phyloP scores from a whole-genome alignment of 92 coral and sea anemone genomes.

The Siderastrea siderea region DNA sequence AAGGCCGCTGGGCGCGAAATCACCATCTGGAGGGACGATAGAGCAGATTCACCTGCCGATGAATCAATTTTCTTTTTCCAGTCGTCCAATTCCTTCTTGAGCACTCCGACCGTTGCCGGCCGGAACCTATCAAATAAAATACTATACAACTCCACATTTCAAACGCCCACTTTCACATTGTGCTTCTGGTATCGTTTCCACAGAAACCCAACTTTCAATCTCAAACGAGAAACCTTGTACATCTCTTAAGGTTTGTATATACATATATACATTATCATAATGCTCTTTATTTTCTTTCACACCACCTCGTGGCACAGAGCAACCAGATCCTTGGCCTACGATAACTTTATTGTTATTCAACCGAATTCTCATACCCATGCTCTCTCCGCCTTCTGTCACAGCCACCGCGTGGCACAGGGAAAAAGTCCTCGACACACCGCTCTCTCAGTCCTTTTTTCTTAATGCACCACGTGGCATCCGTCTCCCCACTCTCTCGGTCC shows the following conservation, averaged over 20 bases:
- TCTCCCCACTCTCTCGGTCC: background rate
- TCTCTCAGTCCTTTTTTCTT: too few relatives aligned
- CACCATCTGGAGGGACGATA: slow-evolving; percentile 8
- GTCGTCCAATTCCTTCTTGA: slow-evolving; percentile 4
- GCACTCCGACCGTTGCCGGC: slow-evolving; percentile 12
- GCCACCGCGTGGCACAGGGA: background rate
- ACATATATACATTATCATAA: background rate
- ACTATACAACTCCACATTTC: background rate
- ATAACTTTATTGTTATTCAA: background rate
- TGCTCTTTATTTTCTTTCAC: background rate
- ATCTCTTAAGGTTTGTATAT: too few relatives aligned
- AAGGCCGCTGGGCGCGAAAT: slow-evolving; percentile 25
- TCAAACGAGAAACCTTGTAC: too few relatives aligned
- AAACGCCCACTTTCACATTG: too few relatives aligned
- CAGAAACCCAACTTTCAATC: too few relatives aligned
- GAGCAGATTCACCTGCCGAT: slow-evolving; percentile 17
- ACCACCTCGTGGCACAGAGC: slow-evolving; percentile 13
- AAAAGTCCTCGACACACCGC: background rate
- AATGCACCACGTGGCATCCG: too few relatives aligned
- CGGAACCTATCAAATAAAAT: background rate
- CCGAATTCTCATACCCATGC: background rate
- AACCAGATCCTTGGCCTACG: background rate
- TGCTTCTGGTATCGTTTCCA: too few relatives aligned
- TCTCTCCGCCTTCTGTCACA: background rate
- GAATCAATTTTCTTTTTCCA: slow-evolving; percentile 4